These are phyloP conservation scores for Callocephalon fimbriatum DNA, from an alignment of 2,113 vertebrate species.

Conservation along the genomic window DNA sequence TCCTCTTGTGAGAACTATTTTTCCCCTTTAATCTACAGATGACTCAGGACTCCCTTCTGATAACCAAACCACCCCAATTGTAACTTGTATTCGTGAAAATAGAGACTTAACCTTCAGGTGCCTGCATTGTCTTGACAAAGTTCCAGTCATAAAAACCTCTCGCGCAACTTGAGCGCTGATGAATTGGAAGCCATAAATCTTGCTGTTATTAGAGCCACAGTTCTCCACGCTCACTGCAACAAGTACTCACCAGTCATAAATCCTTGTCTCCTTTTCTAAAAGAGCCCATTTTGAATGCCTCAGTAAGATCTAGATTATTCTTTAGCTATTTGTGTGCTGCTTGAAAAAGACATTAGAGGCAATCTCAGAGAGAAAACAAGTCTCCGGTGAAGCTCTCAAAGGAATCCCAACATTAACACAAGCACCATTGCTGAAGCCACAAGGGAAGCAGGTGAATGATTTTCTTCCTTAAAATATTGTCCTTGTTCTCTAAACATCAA, in stretches of 20 bases:
- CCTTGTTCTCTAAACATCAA: neutral
- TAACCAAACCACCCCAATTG: neutral
- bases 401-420: neutral
- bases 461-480: neutral
- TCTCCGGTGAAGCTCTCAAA: neutral
- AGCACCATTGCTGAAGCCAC: neutral
- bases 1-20: neutral
- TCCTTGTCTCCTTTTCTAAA: constrained; percentile 51
- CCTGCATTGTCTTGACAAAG: neutral
- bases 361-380: neutral
- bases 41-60: neutral
- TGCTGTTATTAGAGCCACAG: neutral
- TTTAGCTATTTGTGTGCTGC: constrained; percentile 17
- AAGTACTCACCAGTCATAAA: constrained; percentile 44
- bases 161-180: neutral
- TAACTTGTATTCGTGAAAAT: constrained; percentile 1
- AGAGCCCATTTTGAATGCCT: constrained; percentile 49
- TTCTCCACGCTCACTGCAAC: constrained; percentile 49
- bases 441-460: neutral
- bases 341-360: neutral
- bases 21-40: neutral
- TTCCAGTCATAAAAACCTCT: constrained; percentile 2
- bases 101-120: constrained; percentile 16
- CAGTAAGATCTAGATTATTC: constrained; percentile 15
- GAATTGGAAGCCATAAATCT: constrained; percentile 49